Evolutionary conservation across 1,140 invertebrate species (phyloP).

Genomic region (Zaprionus gabonicus): DNA sequence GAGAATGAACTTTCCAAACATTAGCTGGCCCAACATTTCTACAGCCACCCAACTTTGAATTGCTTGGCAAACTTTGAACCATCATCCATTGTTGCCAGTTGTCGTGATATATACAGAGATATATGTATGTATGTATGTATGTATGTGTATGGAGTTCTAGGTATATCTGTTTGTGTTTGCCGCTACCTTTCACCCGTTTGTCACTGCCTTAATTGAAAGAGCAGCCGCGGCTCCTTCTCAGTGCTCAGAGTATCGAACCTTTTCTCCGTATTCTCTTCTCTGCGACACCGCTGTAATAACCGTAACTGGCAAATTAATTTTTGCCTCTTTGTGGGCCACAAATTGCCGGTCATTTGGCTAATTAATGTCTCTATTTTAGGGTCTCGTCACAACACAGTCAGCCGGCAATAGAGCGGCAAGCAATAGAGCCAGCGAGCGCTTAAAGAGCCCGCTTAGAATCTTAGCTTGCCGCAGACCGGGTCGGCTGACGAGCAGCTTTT

Average conservation of each 20-base stretch:
- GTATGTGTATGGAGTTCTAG: not conserved
- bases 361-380: constrained; percentile 80
- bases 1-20: constrained; percentile 73
- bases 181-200: constrained; percentile 45
- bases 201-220: constrained; percentile 37
- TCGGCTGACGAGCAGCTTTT: constrained; percentile 1
- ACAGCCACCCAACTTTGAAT: constrained; percentile 40
- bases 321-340: constrained; percentile 55
- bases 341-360: constrained; percentile 77
- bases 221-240: not conserved
- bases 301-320: constrained; percentile 82
- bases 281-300: constrained; percentile 69
- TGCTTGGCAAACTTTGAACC: constrained; percentile 48
- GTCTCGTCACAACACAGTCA: constrained; percentile 45
- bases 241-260: constrained; percentile 1
- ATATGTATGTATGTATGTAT: not conserved
- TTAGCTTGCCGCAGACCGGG: constrained; percentile 5
- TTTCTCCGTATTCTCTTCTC: not conserved
- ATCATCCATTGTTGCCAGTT: constrained; percentile 18
- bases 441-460: constrained; percentile 11
- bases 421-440: not conserved
- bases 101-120: constrained; percentile 6
- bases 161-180: not conserved
- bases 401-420: not conserved
- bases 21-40: constrained; percentile 38